Percentiles rank a stretch among this genome's conserved stretches.
These are phyloP conservation scores for Oncorhynchus masou DNA, from an alignment of 2,113 vertebrate species.

Conservation along the genomic window DNA sequence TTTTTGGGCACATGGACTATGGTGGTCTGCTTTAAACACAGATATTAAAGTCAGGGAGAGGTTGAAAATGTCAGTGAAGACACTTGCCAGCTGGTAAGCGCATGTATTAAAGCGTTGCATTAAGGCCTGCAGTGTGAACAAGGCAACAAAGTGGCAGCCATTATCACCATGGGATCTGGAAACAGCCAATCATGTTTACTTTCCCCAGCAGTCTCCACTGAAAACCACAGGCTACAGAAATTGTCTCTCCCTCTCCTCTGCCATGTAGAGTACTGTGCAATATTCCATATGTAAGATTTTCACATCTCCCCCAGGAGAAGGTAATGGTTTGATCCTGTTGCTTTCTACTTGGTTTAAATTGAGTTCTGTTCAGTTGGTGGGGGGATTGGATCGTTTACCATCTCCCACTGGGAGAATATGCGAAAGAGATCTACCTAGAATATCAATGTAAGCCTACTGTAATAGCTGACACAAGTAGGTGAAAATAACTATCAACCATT, in stretches of 20 bases:
- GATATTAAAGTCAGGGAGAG: no score
- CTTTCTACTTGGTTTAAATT: not conserved
- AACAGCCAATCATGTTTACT: not conserved
- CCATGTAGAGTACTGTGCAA: not conserved
- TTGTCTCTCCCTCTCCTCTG: not conserved
- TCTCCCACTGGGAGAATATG: not conserved
- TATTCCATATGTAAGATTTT: not conserved
- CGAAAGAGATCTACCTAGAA: not conserved
- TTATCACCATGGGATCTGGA: conserved; percentile 10
- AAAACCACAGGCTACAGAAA: not conserved
- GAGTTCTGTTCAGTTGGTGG: not conserved
- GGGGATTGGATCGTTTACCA: not conserved
- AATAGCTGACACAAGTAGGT: no score
- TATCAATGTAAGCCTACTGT: no score
- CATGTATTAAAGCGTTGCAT: no score
- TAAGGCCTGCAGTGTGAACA: no score
- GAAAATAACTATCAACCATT: no score
- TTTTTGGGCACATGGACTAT: no score
- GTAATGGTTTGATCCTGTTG: not conserved
- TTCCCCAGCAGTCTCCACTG: not conserved
- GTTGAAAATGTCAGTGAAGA: no score
- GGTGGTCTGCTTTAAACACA: no score
- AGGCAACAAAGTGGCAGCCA: no score
- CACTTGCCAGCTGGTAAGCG: no score
- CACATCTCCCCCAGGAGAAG: not conserved